Evolutionary conservation across 2,888 invertebrate species (phyloP).

Genomic region (Drosophila koepferae): DNA sequence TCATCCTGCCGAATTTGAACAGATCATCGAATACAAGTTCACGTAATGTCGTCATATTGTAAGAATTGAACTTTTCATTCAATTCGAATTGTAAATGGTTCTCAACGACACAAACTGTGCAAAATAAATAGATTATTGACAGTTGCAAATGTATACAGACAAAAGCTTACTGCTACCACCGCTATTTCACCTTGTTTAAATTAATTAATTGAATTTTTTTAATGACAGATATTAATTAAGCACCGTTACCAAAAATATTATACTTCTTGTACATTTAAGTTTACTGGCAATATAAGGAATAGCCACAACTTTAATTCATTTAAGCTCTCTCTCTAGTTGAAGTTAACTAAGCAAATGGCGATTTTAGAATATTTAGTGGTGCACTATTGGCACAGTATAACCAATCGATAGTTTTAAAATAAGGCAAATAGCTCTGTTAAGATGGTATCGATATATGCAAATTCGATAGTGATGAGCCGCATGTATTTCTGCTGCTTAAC

Average conservation of each 20-base stretch:
- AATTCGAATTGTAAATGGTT: neutral
- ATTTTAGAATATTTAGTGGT: neutral
- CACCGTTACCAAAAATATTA: neutral
- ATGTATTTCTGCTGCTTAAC: conserved; percentile 1
- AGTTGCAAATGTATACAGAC: neutral
- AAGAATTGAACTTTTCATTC: neutral
- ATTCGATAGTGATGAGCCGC: neutral
- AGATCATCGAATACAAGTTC: neutral
- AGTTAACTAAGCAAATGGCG: neutral
- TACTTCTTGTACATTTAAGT: no score
- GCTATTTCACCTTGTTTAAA: neutral
- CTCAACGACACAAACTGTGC: neutral
- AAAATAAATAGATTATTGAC: neutral
- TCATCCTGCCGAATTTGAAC: neutral
- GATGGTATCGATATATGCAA: neutral
- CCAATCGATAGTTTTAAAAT: neutral
- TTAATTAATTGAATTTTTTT: neutral
- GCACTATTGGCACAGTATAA: neutral
- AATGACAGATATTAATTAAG: no score
- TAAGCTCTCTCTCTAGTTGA: no score
- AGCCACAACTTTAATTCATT: neutral
- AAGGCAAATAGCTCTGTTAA: neutral
- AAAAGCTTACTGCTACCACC: neutral
- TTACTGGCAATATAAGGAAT: neutral
- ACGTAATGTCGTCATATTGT: neutral